Conservation (phyloP, 2,113 vertebrate genomes). For the human (Homo sapiens) region GRCh38 chr3:119522501-119523000, state of each 20-base stretch:
- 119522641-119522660: background rate
- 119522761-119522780: background rate
- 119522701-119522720: background rate
- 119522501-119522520: background rate
- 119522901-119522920: slow-evolving; percentile 30
- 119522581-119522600: background rate
- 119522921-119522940: background rate
- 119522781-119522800: background rate
- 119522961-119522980: background rate
- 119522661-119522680: background rate
- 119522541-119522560: background rate
- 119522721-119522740: background rate
- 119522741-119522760: slow-evolving; percentile 22
- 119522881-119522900: slow-evolving; percentile 31
- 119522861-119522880: background rate
- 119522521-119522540: background rate
- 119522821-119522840: background rate
- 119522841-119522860: slow-evolving; percentile 21
- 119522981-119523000: background rate
- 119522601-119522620: background rate
- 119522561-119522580: background rate
- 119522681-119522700: background rate
- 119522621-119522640: background rate
- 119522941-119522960: background rate
- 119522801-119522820: background rate